A percentile compares a stretch with the other conserved stretches of the same genome.
Conservation (phyloP, 2,888 invertebrate species). For the Acholoe squamosa region DNA sequence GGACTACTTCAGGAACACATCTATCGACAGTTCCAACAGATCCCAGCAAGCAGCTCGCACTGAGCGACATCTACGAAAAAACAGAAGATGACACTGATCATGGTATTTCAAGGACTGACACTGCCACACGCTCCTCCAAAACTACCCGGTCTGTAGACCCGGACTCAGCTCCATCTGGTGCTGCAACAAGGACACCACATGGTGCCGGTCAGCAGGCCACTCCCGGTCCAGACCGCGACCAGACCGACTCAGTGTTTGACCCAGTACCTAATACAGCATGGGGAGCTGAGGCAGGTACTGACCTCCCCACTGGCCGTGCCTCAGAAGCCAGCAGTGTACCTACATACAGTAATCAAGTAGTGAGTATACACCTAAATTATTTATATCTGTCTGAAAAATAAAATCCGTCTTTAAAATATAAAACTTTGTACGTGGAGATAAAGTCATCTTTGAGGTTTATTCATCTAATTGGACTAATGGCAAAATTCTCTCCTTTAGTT, state of each 20-base stretch:
- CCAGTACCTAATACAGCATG: constrained; percentile 73
- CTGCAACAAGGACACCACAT: not conserved
- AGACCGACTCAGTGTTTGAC: constrained; percentile 44
- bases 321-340: constrained; percentile 78
- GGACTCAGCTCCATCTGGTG: not conserved
- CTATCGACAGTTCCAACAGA: not conserved
- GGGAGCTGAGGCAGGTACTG: constrained; percentile 75
- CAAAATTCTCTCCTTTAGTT: constrained; percentile 23
- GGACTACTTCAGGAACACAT: not conserved
- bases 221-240: not conserved
- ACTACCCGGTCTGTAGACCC: not conserved
- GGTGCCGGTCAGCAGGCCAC: not conserved
- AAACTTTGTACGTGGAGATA: too few species aligned
- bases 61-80: constrained; percentile 80
- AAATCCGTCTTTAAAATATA: too few species aligned
- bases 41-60: constrained; percentile 50
- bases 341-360: constrained; percentile 78
- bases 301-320: constrained; percentile 74
- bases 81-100: constrained; percentile 71
- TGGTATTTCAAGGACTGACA: not conserved
- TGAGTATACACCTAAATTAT: constrained; percentile 68
- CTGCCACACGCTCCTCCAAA: not conserved
- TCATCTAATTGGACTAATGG: too few species aligned
- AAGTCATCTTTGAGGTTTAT: not conserved
- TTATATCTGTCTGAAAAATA: too few species aligned